Evolutionary conservation across 2,888 invertebrate genomes (phyloP).

Genomic region (Caenorhabditis auriculariae): DNA sequence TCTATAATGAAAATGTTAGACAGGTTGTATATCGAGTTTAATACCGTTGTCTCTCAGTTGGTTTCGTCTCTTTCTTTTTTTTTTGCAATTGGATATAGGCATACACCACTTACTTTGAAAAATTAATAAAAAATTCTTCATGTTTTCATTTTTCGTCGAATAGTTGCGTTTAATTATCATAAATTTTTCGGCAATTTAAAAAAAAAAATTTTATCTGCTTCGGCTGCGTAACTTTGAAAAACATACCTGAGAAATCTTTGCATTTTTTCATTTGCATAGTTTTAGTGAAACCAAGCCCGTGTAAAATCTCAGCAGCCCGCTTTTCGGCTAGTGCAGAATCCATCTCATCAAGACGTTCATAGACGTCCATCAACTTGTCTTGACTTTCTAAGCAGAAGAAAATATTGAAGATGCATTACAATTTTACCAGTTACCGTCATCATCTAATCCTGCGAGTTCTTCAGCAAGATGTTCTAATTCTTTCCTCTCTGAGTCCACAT

Average conservation of each 20-base stretch:
- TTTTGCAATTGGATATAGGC: too few relatives aligned
- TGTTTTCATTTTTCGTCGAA: neutral
- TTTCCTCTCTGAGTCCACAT: conserved; percentile 91
- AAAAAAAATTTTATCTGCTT: neutral
- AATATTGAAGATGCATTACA: neutral
- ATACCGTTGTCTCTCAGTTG: too few relatives aligned
- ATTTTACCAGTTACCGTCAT: conserved; percentile 74
- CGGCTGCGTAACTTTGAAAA: neutral
- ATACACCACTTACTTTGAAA: too few relatives aligned
- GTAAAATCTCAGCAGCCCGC: conserved; percentile 88
- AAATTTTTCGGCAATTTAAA: conserved; percentile 2
- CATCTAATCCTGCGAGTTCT: conserved; percentile 79
- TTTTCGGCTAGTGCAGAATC: conserved; percentile 92
- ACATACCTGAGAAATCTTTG: conserved; percentile 71
- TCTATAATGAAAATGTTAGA: too few relatives aligned
- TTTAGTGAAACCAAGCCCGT: conserved; percentile 89
- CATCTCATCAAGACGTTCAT: conserved; percentile 94
- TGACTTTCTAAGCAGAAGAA: conserved; percentile 74
- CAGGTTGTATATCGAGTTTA: too few relatives aligned
- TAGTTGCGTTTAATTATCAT: neutral
- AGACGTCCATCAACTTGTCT: conserved; percentile 94
- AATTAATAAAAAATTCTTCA: neutral
- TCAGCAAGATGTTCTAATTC: conserved; percentile 89
- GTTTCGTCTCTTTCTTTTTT: too few relatives aligned
- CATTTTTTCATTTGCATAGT: conserved; percentile 72